These are phyloP conservation scores for Naso thynnoides DNA, from an alignment of 2,797 vertebrate genomes.

Conservation along the genomic window DNA sequence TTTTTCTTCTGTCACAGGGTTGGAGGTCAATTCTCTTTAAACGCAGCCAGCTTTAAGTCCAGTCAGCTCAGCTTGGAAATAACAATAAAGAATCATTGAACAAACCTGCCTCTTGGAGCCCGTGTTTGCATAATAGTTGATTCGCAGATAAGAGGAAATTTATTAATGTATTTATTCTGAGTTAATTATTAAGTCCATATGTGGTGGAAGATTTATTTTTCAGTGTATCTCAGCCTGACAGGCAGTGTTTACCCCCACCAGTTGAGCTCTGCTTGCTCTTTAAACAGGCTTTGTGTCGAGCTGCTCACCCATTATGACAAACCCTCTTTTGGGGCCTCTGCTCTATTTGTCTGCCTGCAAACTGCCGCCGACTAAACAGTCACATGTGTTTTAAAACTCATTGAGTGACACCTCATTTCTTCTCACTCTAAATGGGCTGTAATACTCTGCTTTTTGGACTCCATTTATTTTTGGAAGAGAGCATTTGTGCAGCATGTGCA, in stretches of 20 bases:
- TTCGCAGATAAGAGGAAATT: constrained; percentile 52
- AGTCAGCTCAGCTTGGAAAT: constrained; percentile 62
- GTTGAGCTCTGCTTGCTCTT: constrained; percentile 78
- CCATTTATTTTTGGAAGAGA: constrained; percentile 60
- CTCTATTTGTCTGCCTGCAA: constrained; percentile 80
- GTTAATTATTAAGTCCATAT: constrained; percentile 79
- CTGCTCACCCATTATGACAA: constrained; percentile 81
- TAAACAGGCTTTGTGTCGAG: constrained; percentile 82
- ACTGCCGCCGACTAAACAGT: constrained; percentile 80
- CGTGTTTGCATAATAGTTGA: constrained; percentile 52
- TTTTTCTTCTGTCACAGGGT: constrained; percentile 77
- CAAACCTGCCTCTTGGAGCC: constrained; percentile 28
- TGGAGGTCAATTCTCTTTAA: constrained; percentile 79
- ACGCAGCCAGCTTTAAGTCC: constrained; percentile 62
- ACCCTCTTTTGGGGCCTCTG: constrained; percentile 78
- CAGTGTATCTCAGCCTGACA: constrained; percentile 68
- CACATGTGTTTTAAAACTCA: constrained; percentile 81
- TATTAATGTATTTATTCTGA: constrained; percentile 66
- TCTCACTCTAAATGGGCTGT: constrained; percentile 60
- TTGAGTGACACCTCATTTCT: constrained; percentile 77
- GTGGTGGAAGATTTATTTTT: constrained; percentile 64
- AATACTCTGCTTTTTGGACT: constrained; percentile 71
- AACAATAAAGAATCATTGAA: constrained; percentile 66
- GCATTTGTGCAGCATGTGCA: constrained; percentile 44
- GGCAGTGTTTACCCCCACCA: constrained; percentile 77